A percentile compares a stretch with the other conserved stretches of the same genome.
phyloP scores from a whole-genome alignment of 1,140 invertebrate genomes.

The Drosophila sproati region DNA sequence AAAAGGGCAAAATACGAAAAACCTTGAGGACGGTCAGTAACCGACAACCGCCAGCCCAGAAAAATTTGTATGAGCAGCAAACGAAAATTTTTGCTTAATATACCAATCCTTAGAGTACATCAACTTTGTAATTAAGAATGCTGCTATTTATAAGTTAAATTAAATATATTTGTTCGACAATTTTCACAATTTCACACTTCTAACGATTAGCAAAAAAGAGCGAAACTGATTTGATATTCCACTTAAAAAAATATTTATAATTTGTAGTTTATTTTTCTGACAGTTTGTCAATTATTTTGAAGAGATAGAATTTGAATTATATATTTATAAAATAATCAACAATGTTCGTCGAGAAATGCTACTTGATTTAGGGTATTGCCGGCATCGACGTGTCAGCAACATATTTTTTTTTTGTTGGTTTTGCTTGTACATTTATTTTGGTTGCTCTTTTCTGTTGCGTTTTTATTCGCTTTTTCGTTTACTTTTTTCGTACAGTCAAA shows the following conservation, averaged over 20 bases:
- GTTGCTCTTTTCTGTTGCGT: slow-evolving; percentile 77
- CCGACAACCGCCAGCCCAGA: slow-evolving; percentile 82
- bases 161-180: not conserved
- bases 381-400: slow-evolving; percentile 40
- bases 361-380: slow-evolving; percentile 34
- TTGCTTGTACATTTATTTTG: slow-evolving; percentile 69
- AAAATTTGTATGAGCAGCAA: slow-evolving; percentile 81
- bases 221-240: too few relatives aligned
- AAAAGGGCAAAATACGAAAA: slow-evolving; percentile 84
- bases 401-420: slow-evolving; percentile 27
- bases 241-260: too few relatives aligned
- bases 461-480: slow-evolving; percentile 66
- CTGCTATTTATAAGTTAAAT: not conserved
- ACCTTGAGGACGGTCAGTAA: slow-evolving; percentile 85
- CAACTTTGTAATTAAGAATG: not conserved
- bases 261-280: too few relatives aligned
- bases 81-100: slow-evolving; percentile 61
- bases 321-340: not conserved
- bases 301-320: too few relatives aligned
- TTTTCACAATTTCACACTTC: too few relatives aligned
- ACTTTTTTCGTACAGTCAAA: slow-evolving; percentile 77
- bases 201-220: too few relatives aligned
- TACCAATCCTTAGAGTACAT: not conserved
- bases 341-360: not conserved
- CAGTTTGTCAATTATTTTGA: too few relatives aligned